A percentile compares a stretch with the other conserved stretches of the same genome.
Evolutionary conservation across 2,113 vertebrate species (phyloP).

Genomic region (Pluvianellus socialis): DNA sequence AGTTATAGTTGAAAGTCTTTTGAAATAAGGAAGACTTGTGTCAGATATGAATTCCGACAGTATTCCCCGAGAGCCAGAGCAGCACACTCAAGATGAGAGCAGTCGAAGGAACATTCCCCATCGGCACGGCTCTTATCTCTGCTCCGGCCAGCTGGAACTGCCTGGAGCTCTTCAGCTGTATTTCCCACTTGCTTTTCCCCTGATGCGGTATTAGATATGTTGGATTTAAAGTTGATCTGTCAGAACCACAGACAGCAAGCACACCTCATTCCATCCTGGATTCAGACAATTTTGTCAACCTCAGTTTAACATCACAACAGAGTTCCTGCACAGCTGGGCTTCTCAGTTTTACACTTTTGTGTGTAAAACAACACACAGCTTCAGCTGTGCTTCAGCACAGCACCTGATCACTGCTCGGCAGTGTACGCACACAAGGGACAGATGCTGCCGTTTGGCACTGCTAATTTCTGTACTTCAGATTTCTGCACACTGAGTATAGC

Average conservation of each 20-base stretch:
- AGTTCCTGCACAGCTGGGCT: not conserved
- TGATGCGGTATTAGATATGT: not conserved
- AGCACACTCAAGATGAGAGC: not conserved
- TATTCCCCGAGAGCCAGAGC: not conserved
- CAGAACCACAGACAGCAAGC: not conserved
- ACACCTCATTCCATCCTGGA: not conserved
- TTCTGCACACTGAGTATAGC: not conserved
- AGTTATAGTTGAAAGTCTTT: not conserved
- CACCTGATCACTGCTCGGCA: rapidly evolving
- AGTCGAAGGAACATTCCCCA: not conserved
- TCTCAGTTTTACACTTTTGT: not conserved
- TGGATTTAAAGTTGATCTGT: not conserved
- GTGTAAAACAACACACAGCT: no score
- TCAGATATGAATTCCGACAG: not conserved
- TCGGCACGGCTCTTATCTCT: not conserved
- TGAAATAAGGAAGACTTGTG: not conserved
- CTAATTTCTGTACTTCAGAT: not conserved
- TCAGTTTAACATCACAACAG: not conserved
- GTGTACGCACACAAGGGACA: rapidly evolving
- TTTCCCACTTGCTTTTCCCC: not conserved
- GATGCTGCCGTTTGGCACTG: rapidly evolving
- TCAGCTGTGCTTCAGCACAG: not conserved
- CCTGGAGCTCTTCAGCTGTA: not conserved
- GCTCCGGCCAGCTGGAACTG: not conserved
- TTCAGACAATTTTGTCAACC: not conserved